Conservation (phyloP, 2,888 invertebrate genomes). For the Nemotelus nigrinus region DNA sequence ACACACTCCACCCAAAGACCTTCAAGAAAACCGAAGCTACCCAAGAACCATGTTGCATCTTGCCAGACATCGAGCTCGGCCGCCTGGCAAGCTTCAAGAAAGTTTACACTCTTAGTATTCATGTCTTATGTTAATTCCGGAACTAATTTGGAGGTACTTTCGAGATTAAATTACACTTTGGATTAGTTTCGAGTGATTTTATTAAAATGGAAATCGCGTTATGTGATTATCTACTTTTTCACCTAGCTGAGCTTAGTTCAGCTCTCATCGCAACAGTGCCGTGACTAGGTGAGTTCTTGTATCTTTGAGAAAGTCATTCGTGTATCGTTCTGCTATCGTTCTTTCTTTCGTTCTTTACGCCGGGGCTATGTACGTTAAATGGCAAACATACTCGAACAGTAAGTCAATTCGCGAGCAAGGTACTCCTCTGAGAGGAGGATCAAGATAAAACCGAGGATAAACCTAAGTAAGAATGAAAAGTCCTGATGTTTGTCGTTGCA, state of each 20-base stretch:
- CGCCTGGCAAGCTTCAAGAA: conserved; percentile 28
- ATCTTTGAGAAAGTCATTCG: not conserved
- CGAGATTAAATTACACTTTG: conserved; percentile 54
- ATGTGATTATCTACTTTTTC: conserved; percentile 31
- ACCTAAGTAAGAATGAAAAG: not conserved
- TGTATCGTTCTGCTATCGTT: not conserved
- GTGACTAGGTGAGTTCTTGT: too few relatives aligned
- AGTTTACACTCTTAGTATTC: conserved; percentile 49
- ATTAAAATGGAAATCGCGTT: conserved; percentile 46
- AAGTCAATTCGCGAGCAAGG: not conserved
- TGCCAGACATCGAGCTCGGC: conserved; percentile 16
- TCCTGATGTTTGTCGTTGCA: conserved; percentile 20
- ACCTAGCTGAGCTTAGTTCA: not conserved
- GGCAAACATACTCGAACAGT: not conserved
- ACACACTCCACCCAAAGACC: not conserved
- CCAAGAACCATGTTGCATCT: conserved; percentile 38
- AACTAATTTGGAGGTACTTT: conserved; percentile 53
- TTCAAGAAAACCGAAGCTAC: conserved; percentile 31
- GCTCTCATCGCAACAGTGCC: too few relatives aligned
- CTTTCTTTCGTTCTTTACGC: too few relatives aligned
- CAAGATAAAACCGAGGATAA: too few relatives aligned
- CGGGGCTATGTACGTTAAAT: not conserved
- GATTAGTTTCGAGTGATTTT: conserved; percentile 52
- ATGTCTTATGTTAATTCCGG: conserved; percentile 53
- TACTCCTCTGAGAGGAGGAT: not conserved